Evolutionary conservation across 2,888 invertebrate species (phyloP), one percentile per base, ranked within the genome.

Genomic region (Melieria omissa): DNA sequence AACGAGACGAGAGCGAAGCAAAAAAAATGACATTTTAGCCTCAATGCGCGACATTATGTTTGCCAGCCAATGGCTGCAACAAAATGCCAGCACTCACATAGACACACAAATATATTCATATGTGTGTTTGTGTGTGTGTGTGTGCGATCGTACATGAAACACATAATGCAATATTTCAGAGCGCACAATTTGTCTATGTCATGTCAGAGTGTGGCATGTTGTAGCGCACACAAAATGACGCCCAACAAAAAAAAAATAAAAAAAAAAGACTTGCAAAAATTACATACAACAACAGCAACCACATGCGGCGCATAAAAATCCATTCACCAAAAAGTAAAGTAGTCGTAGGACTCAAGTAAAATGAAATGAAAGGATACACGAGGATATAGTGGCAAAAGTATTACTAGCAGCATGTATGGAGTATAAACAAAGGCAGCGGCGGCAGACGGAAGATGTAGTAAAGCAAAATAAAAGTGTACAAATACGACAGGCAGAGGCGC

Each of bases 111-210:
- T 64, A 14, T 3, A 45, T 63, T 14, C 10, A 52, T 8, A 47
- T 14, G 16, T 49, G 4, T 16, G 16, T 49, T 1, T 16, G 47
- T 49, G n/a, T 49, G 47, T 14, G 14, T 49, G 4, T 64, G 10
- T 64, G 47, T 1, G 16, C 4, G 47, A 0, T 1, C 1, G 16
- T 4, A 63, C 0, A 42, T n/a, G 10, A 49, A 29, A 57, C 57
- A 16, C 5, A 54, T 9, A 10, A 9, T 9, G 12, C n/a, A 14
- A 16, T 54, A 54, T 54, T 54, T n/a, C 12, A 64, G 66, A 65
- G 60, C 62, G 65, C 57, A 60, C 72, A 72, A 74, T 74, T 74
- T 74, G 67, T 74, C 72, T 72, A 54, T 60, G 74, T 74, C 74
- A 72, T 70, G 70, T 72, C 57, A 29, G 72, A 69, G 73, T 64